These are phyloP conservation scores for Agrochola litura DNA, from an alignment of 2,888 invertebrate genomes.

Conservation along the genomic window DNA sequence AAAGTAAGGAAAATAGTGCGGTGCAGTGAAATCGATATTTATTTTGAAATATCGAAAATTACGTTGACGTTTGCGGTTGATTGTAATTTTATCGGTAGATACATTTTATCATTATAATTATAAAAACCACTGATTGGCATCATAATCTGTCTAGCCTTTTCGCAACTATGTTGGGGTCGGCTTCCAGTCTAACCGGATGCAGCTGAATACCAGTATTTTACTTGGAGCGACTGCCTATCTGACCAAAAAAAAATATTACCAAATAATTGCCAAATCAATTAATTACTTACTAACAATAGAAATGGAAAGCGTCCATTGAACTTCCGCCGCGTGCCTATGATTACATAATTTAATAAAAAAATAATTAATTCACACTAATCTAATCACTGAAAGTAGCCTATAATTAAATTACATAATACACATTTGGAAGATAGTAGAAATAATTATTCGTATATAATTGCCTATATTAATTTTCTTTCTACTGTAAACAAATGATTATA, in stretches of 20 bases:
- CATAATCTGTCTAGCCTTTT: too few relatives aligned
- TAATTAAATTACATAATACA: constrained; percentile 37
- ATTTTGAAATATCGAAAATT: neutral
- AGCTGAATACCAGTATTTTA: too few relatives aligned
- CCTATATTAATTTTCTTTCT: constrained; percentile 3
- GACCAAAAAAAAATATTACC: too few relatives aligned
- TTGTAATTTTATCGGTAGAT: neutral
- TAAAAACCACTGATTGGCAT: too few relatives aligned
- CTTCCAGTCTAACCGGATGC: too few relatives aligned
- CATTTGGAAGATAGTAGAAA: constrained; percentile 25
- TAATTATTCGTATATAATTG: neutral
- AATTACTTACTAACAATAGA: neutral
- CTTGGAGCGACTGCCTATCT: too few relatives aligned
- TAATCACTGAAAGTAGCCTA: constrained; percentile 23
- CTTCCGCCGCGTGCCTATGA: constrained; percentile 1
- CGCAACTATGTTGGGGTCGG: too few relatives aligned
- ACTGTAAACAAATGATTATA: neutral
- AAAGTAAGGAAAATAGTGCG: neutral
- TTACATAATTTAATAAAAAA: constrained; percentile 22
- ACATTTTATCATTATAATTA: neutral
- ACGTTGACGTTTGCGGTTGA: too few relatives aligned
- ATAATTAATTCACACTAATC: constrained; percentile 4
- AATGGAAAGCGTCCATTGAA: constrained; percentile 2
- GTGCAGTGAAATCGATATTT: neutral
- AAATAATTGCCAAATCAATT: neutral